Percentiles rank a stretch among this genome's conserved stretches.
Conservation (phyloP, 2,113 vertebrate species). For the Epinephelus cyanopodus region DNA sequence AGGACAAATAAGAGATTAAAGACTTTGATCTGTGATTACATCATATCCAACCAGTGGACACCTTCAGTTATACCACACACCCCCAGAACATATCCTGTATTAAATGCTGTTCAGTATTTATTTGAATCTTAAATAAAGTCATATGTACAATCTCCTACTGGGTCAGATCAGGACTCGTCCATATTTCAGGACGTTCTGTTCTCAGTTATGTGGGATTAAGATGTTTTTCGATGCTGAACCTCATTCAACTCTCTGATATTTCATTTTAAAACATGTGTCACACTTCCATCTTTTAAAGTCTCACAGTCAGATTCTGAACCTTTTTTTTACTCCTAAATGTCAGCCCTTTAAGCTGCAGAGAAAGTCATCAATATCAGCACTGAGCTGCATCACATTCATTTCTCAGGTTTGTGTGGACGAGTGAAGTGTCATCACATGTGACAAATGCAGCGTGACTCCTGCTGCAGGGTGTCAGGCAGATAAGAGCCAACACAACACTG, state of each 20-base stretch:
- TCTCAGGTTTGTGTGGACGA: slow-evolving; percentile 1
- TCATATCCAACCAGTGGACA: no score
- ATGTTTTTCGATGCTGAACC: no score
- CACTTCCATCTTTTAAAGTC: no score
- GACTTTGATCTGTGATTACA: neutral
- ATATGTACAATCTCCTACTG: neutral
- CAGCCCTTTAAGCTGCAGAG: neutral
- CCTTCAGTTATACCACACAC: no score
- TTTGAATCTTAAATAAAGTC: no score
- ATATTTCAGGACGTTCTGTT: neutral
- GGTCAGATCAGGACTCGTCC: neutral
- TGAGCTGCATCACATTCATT: neutral
- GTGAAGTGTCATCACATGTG: neutral
- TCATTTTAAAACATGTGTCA: no score
- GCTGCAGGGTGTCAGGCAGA: no score
- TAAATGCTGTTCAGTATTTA: no score
- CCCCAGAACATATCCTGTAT: neutral
- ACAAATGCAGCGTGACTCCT: no score
- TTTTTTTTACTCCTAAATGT: neutral
- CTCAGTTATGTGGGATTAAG: neutral
- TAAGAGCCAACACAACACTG: no score
- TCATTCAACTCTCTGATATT: no score
- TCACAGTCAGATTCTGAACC: no score
- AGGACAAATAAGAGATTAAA: neutral
- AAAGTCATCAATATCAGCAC: slow-evolving; percentile 5